Base-by-base conservation (phyloP, 2,888 invertebrate species). In the Xestoiulus laeticollis region DNA sequence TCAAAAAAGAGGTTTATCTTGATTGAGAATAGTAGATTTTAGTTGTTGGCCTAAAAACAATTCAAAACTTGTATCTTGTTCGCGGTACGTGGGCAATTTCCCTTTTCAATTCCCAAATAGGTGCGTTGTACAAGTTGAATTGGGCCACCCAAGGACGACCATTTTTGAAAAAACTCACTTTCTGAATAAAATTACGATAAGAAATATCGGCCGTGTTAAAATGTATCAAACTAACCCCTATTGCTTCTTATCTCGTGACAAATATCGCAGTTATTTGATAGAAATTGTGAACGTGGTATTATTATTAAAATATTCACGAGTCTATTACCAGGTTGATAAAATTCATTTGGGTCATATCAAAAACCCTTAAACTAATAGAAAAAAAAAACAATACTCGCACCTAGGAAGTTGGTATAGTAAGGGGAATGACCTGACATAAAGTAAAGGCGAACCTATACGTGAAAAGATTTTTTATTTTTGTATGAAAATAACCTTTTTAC, bases 41-140 rank as follows among this genome's bases (percentile, higher is more conserved):
- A 68, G 26, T 68, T 68, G 68, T 68, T 68, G 68, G 68, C 68
- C 68, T 68, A 68, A 68, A 68, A 68, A 68, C 68, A 68, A 26
- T 5, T 26, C 26, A 68, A 68, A 68, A 68, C 68, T 68, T 68
- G 68, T 68, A 68, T 68, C 68, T 4, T 8, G 68, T n/a, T 10
- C 26, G 68, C 68, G 68, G 68, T 68, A 68, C 68, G 68, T 68
- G 68, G 68, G 68, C 68, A 68, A 68, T 68, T 68, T 68, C 68
- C 26, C 68, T 68, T 68, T 68, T 68, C 68, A 68, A 26, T 26
- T n/a, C 26, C 68, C 68, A 68, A 26, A 22, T 68, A 68, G 68
- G 68, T 8, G 68, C 22, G 68, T 68, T 26, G 68, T 68, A 68
- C 68, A 68, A 68, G 68, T 10, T 26, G 68, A 68, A 68, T 68